These are phyloP conservation scores for Seriola aureovittata DNA, from an alignment of 2,113 vertebrate species.

Conservation along the genomic window DNA sequence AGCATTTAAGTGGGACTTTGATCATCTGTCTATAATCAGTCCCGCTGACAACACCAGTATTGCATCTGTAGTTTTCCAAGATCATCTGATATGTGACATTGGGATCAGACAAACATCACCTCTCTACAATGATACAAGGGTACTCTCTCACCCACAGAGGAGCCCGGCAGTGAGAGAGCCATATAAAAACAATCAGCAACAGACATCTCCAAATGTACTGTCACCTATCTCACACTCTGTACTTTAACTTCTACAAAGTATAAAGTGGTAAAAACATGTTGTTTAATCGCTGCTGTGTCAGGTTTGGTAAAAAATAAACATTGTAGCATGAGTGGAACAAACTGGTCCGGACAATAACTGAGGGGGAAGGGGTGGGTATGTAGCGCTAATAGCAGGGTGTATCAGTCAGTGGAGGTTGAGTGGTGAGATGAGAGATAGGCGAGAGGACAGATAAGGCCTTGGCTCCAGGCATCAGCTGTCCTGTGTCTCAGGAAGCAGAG, in stretches of 20 bases:
- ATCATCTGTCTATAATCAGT: constrained; percentile 52
- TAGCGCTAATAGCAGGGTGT: constrained; percentile 75
- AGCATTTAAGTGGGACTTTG: constrained; percentile 60
- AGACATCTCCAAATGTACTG: constrained; percentile 11
- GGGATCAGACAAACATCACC: constrained; percentile 41
- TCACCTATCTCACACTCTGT: not conserved
- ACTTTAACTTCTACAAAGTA: constrained; percentile 12
- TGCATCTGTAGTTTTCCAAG: constrained; percentile 32
- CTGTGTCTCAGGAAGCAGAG: constrained; percentile 64
- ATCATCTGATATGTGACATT: constrained; percentile 60
- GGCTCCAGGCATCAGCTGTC: constrained; percentile 50
- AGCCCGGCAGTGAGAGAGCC: not conserved
- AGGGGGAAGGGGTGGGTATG: not conserved
- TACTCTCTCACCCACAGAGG: constrained; percentile 16
- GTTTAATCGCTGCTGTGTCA: constrained; percentile 25
- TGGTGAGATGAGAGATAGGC: constrained; percentile 72
- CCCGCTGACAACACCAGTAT: constrained; percentile 37
- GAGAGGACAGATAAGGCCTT: constrained; percentile 70
- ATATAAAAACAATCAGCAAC: constrained; percentile 1
- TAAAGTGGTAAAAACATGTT: constrained; percentile 10
- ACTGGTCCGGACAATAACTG: constrained; percentile 37
- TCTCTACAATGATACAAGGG: constrained; percentile 29
- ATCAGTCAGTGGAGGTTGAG: constrained; percentile 71
- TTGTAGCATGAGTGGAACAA: constrained; percentile 27
- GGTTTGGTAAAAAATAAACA: constrained; percentile 54